A percentile compares a stretch with the other conserved stretches of the same genome.
These are phyloP conservation scores for Nothoprocta perdicaria DNA, from an alignment of 2,113 vertebrate species.

Conservation along the genomic window DNA sequence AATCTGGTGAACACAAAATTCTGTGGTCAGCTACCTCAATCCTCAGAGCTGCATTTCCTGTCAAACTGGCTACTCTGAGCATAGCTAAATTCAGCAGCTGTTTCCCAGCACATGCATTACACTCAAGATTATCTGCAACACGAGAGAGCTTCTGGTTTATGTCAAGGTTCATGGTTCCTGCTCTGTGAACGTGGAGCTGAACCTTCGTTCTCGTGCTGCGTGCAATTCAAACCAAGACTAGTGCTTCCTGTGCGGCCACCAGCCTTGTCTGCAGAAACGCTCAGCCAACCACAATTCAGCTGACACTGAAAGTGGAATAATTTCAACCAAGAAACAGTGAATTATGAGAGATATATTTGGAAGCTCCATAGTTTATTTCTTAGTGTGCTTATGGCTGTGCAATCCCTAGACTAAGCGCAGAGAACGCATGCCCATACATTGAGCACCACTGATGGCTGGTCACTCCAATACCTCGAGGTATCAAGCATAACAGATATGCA, in stretches of 20 bases:
- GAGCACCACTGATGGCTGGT: background rate
- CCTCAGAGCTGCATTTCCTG: background rate
- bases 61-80: background rate
- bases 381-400: background rate
- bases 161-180: background rate
- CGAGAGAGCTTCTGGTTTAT: background rate
- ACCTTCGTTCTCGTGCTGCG: background rate
- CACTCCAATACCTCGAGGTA: background rate
- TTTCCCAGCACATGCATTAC: background rate
- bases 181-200: background rate
- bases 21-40: background rate
- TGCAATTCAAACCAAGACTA: background rate
- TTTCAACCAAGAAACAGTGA: background rate
- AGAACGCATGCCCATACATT: background rate
- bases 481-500: background rate
- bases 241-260: background rate
- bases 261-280: background rate
- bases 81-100: background rate
- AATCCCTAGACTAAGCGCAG: background rate
- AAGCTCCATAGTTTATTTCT: background rate
- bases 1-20: background rate
- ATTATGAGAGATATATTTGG: background rate
- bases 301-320: background rate
- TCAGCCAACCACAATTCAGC: background rate
- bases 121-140: background rate